Percentiles rank a stretch among this genome's conserved stretches.
phyloP scores from a whole-genome alignment of 2,888 invertebrate species.

The Brenthis daphne region DNA sequence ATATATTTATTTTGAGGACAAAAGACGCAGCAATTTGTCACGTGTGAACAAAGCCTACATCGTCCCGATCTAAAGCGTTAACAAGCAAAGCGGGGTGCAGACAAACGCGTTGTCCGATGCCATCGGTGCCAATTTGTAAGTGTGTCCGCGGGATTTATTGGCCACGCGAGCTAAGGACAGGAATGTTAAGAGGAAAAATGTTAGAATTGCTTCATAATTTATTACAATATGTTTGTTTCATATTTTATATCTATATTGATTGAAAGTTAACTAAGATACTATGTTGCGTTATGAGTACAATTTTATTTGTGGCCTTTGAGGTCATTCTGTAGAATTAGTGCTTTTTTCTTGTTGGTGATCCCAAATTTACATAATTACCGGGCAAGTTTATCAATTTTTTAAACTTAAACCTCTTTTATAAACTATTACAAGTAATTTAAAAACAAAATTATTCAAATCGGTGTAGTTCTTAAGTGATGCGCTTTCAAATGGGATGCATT shows the following conservation, averaged over 20 bases:
- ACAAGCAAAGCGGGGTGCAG: conserved; percentile 58
- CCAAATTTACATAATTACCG: no score
- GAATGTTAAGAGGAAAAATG: conserved; percentile 44
- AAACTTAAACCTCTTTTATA: no score
- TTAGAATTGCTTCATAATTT: conserved; percentile 27
- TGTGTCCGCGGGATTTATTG: conserved; percentile 74
- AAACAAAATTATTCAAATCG: no score
- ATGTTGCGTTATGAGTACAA: no score
- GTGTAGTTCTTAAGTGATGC: no score
- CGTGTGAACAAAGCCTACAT: conserved; percentile 42
- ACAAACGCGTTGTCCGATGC: conserved; percentile 59
- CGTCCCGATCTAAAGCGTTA: conserved; percentile 58
- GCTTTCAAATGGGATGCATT: no score
- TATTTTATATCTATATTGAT: neutral
- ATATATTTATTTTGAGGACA: neutral
- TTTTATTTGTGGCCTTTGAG: no score
- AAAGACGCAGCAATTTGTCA: conserved; percentile 18
- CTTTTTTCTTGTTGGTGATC: no score
- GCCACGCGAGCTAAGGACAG: conserved; percentile 57
- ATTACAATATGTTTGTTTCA: conserved; percentile 6
- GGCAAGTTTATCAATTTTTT: no score
- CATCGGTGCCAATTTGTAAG: conserved; percentile 76
- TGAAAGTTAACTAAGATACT: no score
- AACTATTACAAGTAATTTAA: no score
- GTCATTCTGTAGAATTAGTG: no score